A percentile compares a stretch with the other conserved stretches of the same genome.
phyloP scores from a whole-genome alignment of 2,888 invertebrate genomes.

The Cremastinae sp. region DNA sequence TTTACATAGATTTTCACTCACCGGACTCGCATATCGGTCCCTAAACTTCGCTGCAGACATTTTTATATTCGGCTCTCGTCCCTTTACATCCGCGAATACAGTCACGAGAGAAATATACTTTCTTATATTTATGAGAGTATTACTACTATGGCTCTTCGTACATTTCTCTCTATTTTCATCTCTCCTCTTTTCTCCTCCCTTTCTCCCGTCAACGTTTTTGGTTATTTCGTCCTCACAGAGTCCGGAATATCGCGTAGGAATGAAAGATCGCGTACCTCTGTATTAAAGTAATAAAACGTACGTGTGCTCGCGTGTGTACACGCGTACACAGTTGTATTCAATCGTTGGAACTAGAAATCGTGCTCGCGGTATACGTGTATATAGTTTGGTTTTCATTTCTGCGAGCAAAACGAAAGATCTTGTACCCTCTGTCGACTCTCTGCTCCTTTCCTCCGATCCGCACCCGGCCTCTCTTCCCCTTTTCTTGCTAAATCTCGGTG shows the following conservation, averaged over 20 bases:
- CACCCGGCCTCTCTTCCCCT: not conserved
- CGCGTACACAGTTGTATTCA: not conserved
- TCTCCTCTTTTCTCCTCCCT: not conserved
- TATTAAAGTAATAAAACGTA: constrained; percentile 6
- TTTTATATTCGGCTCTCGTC: constrained; percentile 55
- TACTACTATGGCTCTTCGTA: constrained; percentile 46
- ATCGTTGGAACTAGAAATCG: constrained; percentile 36
- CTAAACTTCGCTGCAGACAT: constrained; percentile 56
- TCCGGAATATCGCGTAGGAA: constrained; percentile 25
- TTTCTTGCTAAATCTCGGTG: not conserved
- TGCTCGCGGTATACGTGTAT: constrained; percentile 21
- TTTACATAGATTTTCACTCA: constrained; percentile 49
- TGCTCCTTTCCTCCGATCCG: too few relatives aligned
- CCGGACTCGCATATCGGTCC: constrained; percentile 43
- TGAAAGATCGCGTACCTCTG: constrained; percentile 31
- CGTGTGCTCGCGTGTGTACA: constrained; percentile 6
- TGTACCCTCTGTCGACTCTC: not conserved
- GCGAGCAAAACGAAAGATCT: constrained; percentile 36
- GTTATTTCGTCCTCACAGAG: constrained; percentile 29
- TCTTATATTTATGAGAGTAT: constrained; percentile 68
- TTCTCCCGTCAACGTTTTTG: constrained; percentile 15
- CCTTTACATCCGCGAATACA: constrained; percentile 35
- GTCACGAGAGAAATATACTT: constrained; percentile 61
- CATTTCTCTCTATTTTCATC: too few relatives aligned
- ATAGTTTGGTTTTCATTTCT: constrained; percentile 26